These are phyloP conservation scores for Caenorhabditis inopinata DNA, from an alignment of 1,140 invertebrate genomes.

Conservation along the genomic window DNA sequence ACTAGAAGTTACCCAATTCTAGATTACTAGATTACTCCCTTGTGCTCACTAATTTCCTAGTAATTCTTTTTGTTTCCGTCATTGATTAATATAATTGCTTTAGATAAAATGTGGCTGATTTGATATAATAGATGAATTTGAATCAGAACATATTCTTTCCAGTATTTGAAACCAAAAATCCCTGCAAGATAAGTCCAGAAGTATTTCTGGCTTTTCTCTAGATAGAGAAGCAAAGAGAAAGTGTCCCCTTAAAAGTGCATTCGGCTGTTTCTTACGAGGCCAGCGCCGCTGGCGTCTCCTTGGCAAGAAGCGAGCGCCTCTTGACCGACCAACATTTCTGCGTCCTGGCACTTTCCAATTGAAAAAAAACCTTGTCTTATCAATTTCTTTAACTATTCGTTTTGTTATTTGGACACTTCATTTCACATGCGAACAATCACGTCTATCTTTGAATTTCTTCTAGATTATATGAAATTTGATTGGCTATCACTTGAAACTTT, in stretches of 20 bases:
- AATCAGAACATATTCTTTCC: neutral
- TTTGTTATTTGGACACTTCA: neutral
- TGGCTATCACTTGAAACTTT: too few species aligned
- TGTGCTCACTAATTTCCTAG: neutral
- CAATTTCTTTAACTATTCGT: neutral
- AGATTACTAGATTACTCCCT: neutral
- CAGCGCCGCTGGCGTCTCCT: neutral
- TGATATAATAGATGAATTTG: too few species aligned
- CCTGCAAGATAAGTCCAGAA: neutral
- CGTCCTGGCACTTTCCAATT: neutral
- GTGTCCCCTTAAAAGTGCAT: conserved; percentile 16
- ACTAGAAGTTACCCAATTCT: neutral
- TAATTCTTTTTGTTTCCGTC: too few species aligned
- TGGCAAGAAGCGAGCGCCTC: neutral
- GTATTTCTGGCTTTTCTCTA: neutral
- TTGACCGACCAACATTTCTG: conserved; percentile 1
- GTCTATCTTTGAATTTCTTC: too few species aligned
- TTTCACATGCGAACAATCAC: neutral
- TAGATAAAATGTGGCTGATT: too few species aligned
- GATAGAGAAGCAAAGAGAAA: neutral
- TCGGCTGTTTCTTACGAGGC: neutral
- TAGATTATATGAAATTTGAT: too few species aligned
- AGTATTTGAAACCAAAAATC: too few species aligned
- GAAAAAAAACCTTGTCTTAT: neutral
- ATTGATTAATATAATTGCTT: too few species aligned